Evolutionary conservation across 2,113 vertebrate genomes (phyloP).

Genomic region (Stigmatopora nigra): DNA sequence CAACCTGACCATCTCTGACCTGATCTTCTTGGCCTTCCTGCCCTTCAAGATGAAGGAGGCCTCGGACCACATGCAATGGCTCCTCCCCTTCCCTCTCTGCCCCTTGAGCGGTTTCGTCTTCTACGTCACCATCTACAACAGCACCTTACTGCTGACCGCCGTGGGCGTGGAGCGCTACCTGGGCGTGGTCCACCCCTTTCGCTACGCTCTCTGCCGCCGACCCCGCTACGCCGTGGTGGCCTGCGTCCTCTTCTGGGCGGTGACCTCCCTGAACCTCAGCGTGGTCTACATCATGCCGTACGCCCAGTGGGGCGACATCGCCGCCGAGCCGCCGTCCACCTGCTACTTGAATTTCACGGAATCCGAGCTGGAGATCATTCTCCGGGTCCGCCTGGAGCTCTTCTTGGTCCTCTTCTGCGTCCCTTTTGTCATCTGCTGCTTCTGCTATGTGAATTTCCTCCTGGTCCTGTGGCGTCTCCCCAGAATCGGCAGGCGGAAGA

Average conservation of each 20-base stretch:
- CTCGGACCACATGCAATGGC: constrained; percentile 61
- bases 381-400: constrained; percentile 72
- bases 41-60: constrained; percentile 81
- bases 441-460: constrained; percentile 72
- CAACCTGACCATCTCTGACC: constrained; percentile 80
- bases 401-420: constrained; percentile 73
- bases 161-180: constrained; percentile 82
- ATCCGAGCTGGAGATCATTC: constrained; percentile 62
- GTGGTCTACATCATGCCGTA: constrained; percentile 73
- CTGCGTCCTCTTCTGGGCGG: constrained; percentile 68
- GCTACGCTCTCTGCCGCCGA: constrained; percentile 67
- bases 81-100: constrained; percentile 63
- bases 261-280: constrained; percentile 73
- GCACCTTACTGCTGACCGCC: constrained; percentile 77
- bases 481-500: constrained; percentile 57
- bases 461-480: constrained; percentile 65
- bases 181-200: constrained; percentile 76
- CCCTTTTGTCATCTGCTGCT: constrained; percentile 70
- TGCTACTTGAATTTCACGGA: constrained; percentile 71
- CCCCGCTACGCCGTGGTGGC: constrained; percentile 60
- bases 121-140: constrained; percentile 85
- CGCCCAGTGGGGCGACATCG: constrained; percentile 7
- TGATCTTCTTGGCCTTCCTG: constrained; percentile 77
- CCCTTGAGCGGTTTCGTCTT: constrained; percentile 73
- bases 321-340: constrained; percentile 8